A percentile compares a stretch with the other conserved stretches of the same genome.
These are phyloP conservation scores for Lethrus apterus DNA, from an alignment of 1,140 invertebrate species.

Conservation along the genomic window DNA sequence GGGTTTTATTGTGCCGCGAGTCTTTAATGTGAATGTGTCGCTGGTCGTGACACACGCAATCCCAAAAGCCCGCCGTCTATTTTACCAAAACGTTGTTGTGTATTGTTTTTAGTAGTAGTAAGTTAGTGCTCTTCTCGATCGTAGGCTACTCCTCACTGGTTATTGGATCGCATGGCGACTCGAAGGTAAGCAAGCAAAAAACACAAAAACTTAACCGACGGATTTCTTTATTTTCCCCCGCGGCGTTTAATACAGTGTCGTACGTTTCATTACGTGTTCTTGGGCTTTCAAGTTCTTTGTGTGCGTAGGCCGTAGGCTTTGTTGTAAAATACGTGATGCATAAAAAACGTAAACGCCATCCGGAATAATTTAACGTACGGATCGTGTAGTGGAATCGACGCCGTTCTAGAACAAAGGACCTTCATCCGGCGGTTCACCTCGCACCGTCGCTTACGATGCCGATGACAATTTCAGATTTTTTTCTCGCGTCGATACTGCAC, in stretches of 20 bases:
- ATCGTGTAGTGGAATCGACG: not conserved
- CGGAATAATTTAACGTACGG: not conserved
- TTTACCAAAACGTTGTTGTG: no score
- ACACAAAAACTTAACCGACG: no score
- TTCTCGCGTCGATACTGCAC: not conserved
- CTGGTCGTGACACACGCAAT: no score
- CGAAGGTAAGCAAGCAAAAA: slow-evolving; percentile 24
- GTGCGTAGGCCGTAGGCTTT: not conserved
- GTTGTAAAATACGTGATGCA: no score
- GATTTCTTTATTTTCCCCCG: not conserved
- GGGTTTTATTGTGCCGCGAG: slow-evolving; percentile 22
- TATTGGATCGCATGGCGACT: slow-evolving; percentile 28
- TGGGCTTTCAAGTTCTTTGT: not conserved
- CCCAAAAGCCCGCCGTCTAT: no score
- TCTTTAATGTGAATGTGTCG: slow-evolving; percentile 14
- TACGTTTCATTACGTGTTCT: not conserved
- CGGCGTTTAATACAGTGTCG: not conserved
- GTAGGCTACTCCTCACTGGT: no score
- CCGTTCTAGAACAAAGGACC: not conserved
- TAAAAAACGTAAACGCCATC: not conserved
- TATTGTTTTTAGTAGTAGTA: no score
- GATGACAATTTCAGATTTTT: not conserved
- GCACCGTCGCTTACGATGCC: not conserved
- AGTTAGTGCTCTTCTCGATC: no score
- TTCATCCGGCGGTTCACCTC: no score